phyloP scores from a whole-genome alignment of 2,888 invertebrate species.

The Arge pagana region DNA sequence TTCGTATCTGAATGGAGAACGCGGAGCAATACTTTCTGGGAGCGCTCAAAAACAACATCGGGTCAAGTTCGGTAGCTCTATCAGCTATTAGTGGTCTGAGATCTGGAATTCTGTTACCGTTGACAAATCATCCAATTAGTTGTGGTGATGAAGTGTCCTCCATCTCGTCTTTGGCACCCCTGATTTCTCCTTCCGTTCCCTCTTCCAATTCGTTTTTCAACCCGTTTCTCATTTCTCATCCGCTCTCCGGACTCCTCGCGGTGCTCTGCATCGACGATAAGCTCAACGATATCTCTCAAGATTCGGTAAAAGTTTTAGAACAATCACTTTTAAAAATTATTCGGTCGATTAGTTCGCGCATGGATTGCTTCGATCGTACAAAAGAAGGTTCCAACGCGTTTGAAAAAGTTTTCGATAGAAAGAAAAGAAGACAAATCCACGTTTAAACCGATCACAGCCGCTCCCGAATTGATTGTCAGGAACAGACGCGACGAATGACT shows the following conservation, averaged over 20 bases:
- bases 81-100: slow-evolving; percentile 40
- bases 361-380: too few relatives aligned
- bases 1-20: slow-evolving; percentile 22
- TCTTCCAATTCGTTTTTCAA: background rate
- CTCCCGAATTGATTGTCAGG: slow-evolving; percentile 36
- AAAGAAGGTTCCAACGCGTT: slow-evolving; percentile 26
- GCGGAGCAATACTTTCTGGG: too few relatives aligned
- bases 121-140: slow-evolving; percentile 55
- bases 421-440: slow-evolving; percentile 10
- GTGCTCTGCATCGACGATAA: background rate
- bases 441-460: slow-evolving; percentile 12
- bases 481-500: slow-evolving; percentile 40
- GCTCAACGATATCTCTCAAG: too few relatives aligned
- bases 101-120: slow-evolving; percentile 26
- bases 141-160: slow-evolving; percentile 51
- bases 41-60: slow-evolving; percentile 31
- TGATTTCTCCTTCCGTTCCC: slow-evolving; percentile 18
- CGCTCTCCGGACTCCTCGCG: background rate
- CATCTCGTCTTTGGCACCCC: slow-evolving; percentile 43
- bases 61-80: slow-evolving; percentile 45
- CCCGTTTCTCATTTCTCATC: slow-evolving; percentile 1
- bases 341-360: slow-evolving; percentile 44
- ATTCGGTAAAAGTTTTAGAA: slow-evolving; percentile 44
- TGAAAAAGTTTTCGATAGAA: background rate
- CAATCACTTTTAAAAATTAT: slow-evolving; percentile 48